Evolutionary conservation across 2,888 invertebrate species (phyloP).

Genomic region (Andrena dorsata): DNA sequence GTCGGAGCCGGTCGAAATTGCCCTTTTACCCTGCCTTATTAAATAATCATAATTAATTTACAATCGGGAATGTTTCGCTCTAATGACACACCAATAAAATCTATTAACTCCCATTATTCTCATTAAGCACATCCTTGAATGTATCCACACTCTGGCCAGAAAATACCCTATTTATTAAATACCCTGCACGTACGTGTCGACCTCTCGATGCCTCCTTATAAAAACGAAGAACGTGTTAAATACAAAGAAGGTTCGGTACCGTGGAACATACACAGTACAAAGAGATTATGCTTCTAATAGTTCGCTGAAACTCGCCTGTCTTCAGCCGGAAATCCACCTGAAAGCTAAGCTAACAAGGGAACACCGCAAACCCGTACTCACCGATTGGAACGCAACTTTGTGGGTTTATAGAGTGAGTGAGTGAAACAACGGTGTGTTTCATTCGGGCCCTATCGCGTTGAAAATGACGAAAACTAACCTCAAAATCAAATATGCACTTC

Average conservation of each 20-base stretch:
- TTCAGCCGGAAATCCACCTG: not conserved
- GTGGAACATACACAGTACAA: slow-evolving; percentile 49
- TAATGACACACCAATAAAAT: not conserved
- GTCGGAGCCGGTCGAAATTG: not conserved
- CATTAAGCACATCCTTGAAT: not conserved
- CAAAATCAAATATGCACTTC: too few relatives aligned
- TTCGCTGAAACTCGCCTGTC: slow-evolving; percentile 23
- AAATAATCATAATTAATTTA: slow-evolving; percentile 14
- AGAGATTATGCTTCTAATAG: slow-evolving; percentile 30
- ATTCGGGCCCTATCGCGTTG: too few relatives aligned
- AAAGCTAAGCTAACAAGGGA: too few relatives aligned
- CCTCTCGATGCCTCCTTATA: slow-evolving; percentile 13
- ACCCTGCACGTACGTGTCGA: slow-evolving; percentile 23
- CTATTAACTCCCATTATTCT: not conserved
- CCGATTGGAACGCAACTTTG: too few relatives aligned
- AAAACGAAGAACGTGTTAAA: slow-evolving; percentile 49
- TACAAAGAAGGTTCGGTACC: slow-evolving; percentile 32
- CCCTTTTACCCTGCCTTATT: slow-evolving; percentile 3
- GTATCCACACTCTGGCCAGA: slow-evolving; percentile 17
- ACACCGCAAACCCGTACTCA: too few relatives aligned
- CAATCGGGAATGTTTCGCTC: slow-evolving; percentile 16
- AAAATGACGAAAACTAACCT: too few relatives aligned
- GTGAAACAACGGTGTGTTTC: too few relatives aligned
- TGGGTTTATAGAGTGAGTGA: too few relatives aligned
- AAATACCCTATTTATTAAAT: slow-evolving; percentile 55